phyloP scores from a whole-genome alignment of 2,797 vertebrate genomes.

The Chelonia mydas region DNA sequence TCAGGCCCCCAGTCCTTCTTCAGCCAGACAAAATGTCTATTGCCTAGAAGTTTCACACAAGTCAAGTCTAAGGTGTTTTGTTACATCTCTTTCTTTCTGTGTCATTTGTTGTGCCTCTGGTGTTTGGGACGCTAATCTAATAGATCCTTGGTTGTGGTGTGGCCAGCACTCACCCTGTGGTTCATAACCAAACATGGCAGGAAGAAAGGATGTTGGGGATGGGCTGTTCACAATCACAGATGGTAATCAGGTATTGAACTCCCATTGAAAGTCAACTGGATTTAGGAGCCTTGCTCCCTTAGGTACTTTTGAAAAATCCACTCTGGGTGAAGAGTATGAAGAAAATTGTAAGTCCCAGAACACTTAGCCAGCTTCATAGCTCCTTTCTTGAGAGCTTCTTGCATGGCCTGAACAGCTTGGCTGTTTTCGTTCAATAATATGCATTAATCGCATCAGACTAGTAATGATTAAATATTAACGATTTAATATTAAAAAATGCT shows the following conservation, averaged over 20 bases:
- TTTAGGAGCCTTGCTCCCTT: background rate
- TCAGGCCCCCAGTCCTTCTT: conserved; percentile 53
- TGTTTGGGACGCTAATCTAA: conserved; percentile 66
- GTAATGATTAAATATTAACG: no score
- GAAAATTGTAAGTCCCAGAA: background rate
- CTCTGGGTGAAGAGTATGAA: background rate
- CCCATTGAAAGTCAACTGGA: background rate
- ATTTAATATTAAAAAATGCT: background rate
- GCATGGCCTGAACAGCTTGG: background rate
- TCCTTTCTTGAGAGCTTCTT: conserved; percentile 25
- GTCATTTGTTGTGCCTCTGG: conserved; percentile 62
- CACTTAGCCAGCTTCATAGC: conserved; percentile 7
- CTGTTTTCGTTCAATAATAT: background rate
- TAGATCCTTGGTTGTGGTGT: conserved; percentile 48
- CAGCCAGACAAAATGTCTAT: conserved; percentile 46
- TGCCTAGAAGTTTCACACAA: conserved; percentile 70
- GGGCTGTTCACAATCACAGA: conserved; percentile 36
- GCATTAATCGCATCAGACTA: no score
- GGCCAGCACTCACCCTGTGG: conserved; percentile 71
- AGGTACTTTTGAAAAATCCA: background rate
- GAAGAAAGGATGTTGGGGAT: conserved; percentile 68
- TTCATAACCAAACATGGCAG: conserved; percentile 65
- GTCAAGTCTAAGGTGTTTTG: conserved; percentile 71
- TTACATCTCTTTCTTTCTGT: conserved; percentile 53
- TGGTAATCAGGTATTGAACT: background rate